Evolutionary conservation across 2,797 vertebrate genomes (phyloP).

Genomic region (Syngnathus acus): DNA sequence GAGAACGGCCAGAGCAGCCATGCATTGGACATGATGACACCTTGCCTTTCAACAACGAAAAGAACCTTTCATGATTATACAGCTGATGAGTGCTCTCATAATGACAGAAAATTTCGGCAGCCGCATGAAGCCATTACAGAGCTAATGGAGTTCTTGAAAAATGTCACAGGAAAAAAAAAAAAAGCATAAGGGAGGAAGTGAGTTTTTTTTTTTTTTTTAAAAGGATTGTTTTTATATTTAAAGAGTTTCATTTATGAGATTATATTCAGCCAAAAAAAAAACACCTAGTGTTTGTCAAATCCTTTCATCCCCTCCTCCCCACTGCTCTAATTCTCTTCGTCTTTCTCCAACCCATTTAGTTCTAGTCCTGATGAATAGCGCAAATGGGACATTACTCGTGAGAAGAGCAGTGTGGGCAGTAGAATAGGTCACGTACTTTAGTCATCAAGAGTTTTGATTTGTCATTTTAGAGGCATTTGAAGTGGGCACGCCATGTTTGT

Average conservation of each 20-base stretch:
- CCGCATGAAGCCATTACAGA: constrained; percentile 52
- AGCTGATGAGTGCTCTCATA: constrained; percentile 25
- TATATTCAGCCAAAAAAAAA: not conserved
- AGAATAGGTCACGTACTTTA: too few relatives aligned
- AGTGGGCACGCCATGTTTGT: too few relatives aligned
- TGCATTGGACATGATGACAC: not conserved
- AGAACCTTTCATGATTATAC: not conserved
- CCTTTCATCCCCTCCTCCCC: constrained; percentile 27
- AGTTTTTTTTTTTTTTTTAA: not conserved
- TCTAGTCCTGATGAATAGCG: constrained; percentile 14
- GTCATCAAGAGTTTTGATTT: too few relatives aligned
- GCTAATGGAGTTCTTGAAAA: constrained; percentile 55
- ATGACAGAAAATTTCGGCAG: constrained; percentile 47
- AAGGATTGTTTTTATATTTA: not conserved
- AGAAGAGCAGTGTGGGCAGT: too few relatives aligned
- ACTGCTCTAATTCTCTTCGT: constrained; percentile 12
- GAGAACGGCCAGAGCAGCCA: not conserved
- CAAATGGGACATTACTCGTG: too few relatives aligned
- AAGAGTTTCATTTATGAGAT: not conserved
- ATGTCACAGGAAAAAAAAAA: constrained; percentile 43
- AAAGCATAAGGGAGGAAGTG: not conserved
- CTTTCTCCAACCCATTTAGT: constrained; percentile 26
- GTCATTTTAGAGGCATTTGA: too few relatives aligned
- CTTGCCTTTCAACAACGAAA: not conserved
- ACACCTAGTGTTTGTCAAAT: constrained; percentile 18